Evolutionary conservation across 2,113 vertebrate species (phyloP).

Genomic region (Emydocephalus ijimae): DNA sequence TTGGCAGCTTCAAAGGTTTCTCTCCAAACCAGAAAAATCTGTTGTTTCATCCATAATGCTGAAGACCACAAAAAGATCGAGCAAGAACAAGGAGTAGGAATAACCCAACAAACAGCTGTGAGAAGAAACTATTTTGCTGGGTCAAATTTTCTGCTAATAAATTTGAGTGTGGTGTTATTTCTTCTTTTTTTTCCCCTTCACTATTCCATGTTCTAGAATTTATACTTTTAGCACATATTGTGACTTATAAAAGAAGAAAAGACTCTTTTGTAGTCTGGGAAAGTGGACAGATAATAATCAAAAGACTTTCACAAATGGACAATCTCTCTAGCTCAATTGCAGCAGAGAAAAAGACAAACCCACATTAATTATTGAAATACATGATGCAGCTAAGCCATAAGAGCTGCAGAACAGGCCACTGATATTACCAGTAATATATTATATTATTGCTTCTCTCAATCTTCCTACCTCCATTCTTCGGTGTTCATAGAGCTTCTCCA

Average conservation of each 20-base stretch:
- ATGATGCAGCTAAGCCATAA: not conserved
- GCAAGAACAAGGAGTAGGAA: not conserved
- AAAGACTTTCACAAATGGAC: not conserved
- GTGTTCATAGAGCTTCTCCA: not conserved
- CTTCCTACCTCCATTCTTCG: not conserved
- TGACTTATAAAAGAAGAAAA: not conserved
- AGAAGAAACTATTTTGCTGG: not conserved
- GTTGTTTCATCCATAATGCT: conserved; percentile 1
- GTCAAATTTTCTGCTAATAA: not conserved
- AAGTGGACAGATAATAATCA: not conserved
- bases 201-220: not conserved
- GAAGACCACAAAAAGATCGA: not conserved
- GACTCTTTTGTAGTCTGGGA: not conserved
- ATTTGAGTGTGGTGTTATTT: not conserved
- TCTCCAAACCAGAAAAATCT: not conserved
- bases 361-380: not conserved
- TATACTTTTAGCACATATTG: not conserved
- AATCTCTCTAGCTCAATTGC: not conserved
- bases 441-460: not conserved
- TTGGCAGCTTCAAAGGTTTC: not conserved
- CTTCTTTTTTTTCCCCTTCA: not conserved
- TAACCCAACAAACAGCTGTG: not conserved
- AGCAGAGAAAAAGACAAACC: not conserved
- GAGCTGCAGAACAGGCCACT: not conserved
- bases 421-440: not conserved